phyloP scores from a whole-genome alignment of 2,888 invertebrate genomes.

The Parochlus steinenii region DNA sequence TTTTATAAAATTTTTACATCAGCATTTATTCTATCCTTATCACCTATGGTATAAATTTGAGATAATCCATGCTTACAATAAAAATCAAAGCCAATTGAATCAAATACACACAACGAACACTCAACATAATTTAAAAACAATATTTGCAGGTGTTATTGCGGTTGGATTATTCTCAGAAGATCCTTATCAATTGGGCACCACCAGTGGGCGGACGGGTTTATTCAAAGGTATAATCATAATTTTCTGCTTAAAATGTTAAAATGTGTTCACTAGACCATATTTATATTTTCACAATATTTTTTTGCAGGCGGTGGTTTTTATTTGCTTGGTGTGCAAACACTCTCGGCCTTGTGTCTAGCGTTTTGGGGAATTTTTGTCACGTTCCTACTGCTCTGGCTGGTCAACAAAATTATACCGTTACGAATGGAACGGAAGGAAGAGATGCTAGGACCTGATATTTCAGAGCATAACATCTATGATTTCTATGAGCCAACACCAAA shows the following conservation, averaged over 20 bases:
- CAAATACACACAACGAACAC: no score
- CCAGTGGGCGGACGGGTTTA: slow-evolving; percentile 46
- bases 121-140: no score
- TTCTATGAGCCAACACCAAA: no score
- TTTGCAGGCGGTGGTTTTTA: slow-evolving; percentile 65
- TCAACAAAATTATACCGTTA: slow-evolving; percentile 53
- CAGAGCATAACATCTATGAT: slow-evolving; percentile 50
- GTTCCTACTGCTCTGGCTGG: slow-evolving; percentile 49
- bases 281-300: not conserved
- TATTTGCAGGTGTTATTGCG: slow-evolving; percentile 54
- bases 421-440: slow-evolving; percentile 64
- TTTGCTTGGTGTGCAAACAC: slow-evolving; percentile 55
- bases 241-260: no score
- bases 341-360: slow-evolving; percentile 47
- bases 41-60: no score
- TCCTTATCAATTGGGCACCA: slow-evolving; percentile 49
- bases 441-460: slow-evolving; percentile 65
- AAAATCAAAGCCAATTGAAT: no score
- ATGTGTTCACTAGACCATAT: no score
- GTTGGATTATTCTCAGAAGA: slow-evolving; percentile 77
- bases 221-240: slow-evolving; percentile 12
- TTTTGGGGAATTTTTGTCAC: slow-evolving; percentile 53
- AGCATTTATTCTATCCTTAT: no score
- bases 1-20: no score
- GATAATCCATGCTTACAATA: no score